phyloP scores from a whole-genome alignment of 2,888 invertebrate genomes.

The Ernsta delagoae region DNA sequence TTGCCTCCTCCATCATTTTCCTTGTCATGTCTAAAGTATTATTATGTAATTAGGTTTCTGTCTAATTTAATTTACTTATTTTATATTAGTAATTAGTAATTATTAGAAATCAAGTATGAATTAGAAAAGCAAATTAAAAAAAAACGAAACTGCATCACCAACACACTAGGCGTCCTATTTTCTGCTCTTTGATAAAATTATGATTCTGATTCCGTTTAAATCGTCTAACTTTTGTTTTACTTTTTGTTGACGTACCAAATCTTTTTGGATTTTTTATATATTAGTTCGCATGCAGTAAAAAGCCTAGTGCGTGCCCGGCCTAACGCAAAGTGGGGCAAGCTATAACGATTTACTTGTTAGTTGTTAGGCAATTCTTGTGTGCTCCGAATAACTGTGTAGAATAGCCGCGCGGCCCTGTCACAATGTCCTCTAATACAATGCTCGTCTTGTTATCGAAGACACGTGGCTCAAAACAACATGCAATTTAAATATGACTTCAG shows the following conservation, averaged over 20 bases:
- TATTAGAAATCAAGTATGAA: conserved; percentile 9
- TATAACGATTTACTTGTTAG: conserved; percentile 69
- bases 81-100: conserved; percentile 2
- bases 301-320: conserved; percentile 2
- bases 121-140: conserved; percentile 39
- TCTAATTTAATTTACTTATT: background rate
- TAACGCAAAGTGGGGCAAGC: conserved; percentile 61
- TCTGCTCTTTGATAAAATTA: background rate
- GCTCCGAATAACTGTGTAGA: conserved; percentile 64
- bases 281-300: too few species aligned
- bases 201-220: too few species aligned
- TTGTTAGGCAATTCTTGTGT: conserved; percentile 67
- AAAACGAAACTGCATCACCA: conserved; percentile 20
- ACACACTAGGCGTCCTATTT: background rate
- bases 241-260: too few species aligned
- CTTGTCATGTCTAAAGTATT: too few species aligned
- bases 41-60: background rate
- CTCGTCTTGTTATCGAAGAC: conserved; percentile 59
- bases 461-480: conserved; percentile 36
- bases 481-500: conserved; percentile 25
- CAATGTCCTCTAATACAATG: conserved; percentile 53
- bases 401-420: conserved; percentile 35
- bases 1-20: too few species aligned
- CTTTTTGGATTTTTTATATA: too few species aligned
- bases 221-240: too few species aligned